A percentile compares a stretch with the other conserved stretches of the same genome.
These are phyloP conservation scores for Hippocampus zosterae DNA, from an alignment of 2,113 vertebrate species.

Conservation along the genomic window DNA sequence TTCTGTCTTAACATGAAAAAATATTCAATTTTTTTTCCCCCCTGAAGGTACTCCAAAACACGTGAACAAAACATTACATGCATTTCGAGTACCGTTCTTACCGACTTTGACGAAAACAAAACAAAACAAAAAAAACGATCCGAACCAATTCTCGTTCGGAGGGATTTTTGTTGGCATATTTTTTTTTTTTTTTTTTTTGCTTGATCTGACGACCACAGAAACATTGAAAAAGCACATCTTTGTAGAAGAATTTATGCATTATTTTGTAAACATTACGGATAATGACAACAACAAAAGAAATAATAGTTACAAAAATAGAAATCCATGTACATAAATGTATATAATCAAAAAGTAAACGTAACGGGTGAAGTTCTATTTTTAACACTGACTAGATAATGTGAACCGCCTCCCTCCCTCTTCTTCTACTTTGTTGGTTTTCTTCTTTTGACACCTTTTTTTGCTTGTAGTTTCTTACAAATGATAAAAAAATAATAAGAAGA, in stretches of 20 bases:
- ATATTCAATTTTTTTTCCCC: background rate
- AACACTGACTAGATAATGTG: constrained; percentile 83
- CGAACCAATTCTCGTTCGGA: constrained; percentile 19
- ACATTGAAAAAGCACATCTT: constrained; percentile 78
- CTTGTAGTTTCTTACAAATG: constrained; percentile 52
- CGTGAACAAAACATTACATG: background rate
- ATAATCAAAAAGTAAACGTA: constrained; percentile 77
- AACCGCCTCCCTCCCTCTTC: constrained; percentile 52
- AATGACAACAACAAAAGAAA: constrained; percentile 40
- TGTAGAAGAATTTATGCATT: constrained; percentile 78
- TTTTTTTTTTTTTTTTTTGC: constrained; percentile 42
- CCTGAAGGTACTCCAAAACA: background rate
- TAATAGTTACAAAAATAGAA: constrained; percentile 65
- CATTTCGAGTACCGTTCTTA: background rate
- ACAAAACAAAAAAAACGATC: background rate
- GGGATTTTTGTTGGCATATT: constrained; percentile 27
- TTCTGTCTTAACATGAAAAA: background rate
- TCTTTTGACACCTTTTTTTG: constrained; percentile 37
- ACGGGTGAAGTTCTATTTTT: constrained; percentile 82
- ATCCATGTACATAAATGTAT: constrained; percentile 77
- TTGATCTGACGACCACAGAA: constrained; percentile 53
- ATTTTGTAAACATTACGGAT: constrained; percentile 75
- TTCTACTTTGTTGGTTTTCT: constrained; percentile 60
- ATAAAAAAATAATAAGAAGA: constrained; percentile 12
- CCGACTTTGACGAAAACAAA: no score